phyloP scores from a whole-genome alignment of 2,113 vertebrate genomes.

The Paedocypris sp. region DNA sequence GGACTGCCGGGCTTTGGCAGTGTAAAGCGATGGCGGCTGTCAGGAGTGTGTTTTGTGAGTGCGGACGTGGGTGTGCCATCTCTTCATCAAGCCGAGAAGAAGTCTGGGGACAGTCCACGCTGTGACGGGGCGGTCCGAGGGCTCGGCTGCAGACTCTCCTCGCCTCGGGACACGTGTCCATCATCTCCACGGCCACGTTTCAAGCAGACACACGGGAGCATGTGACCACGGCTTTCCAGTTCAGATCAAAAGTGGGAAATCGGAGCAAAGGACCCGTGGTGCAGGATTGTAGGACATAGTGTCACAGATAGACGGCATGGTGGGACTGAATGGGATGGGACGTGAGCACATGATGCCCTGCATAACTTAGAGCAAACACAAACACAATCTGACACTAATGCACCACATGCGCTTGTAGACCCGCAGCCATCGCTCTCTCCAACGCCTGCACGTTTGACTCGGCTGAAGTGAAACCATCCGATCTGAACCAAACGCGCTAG shows the following conservation, averaged over 20 bases:
- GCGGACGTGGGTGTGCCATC: constrained; percentile 3
- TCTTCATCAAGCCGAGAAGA: constrained; percentile 15
- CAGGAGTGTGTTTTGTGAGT: constrained; percentile 16
- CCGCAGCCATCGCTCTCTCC: background rate
- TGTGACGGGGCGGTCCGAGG: background rate
- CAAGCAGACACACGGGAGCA: background rate
- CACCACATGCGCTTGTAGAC: constrained; percentile 7
- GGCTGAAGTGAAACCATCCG: no score
- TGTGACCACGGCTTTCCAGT: no score
- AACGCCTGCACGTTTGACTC: no score
- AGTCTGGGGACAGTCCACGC: background rate
- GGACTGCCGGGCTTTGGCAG: constrained; percentile 11
- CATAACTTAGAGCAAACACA: constrained; percentile 4
- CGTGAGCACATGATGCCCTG: constrained; percentile 3
- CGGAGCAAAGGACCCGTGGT: no score
- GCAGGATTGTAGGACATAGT: background rate
- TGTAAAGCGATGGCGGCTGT: constrained; percentile 3
- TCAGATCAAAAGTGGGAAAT: no score
- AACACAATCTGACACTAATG: constrained; percentile 19
- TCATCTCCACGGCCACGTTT: background rate
- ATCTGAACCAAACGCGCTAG: no score
- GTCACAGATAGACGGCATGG: background rate
- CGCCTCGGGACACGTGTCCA: background rate
- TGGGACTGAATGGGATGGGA: background rate
- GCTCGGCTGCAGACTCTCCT: background rate